These are phyloP conservation scores for Drosophila robusta DNA, from an alignment of 2,888 invertebrate species.

Conservation along the genomic window DNA sequence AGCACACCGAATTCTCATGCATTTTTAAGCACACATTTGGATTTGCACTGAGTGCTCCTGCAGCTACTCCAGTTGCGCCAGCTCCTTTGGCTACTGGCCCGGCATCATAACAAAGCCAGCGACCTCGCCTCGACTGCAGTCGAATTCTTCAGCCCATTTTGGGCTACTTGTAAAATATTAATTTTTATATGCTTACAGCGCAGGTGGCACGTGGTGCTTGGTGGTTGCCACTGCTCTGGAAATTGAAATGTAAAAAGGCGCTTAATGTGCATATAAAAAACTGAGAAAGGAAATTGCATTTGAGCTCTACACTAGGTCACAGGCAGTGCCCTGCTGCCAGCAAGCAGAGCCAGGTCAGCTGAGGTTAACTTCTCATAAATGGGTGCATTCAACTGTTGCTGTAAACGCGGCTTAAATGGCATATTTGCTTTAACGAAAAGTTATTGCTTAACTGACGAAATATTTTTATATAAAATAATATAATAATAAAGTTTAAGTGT, in stretches of 20 bases:
- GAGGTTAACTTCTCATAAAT: conserved; percentile 65
- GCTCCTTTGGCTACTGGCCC: conserved; percentile 15
- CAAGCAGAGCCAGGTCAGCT: conserved; percentile 41
- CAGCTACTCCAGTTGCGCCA: background rate
- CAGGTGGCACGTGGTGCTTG: conserved; percentile 43
- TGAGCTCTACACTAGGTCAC: conserved; percentile 65
- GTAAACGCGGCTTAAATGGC: conserved; percentile 11
- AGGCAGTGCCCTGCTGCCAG: conserved; percentile 13
- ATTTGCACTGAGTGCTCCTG: conserved; percentile 49
- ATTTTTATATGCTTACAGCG: conserved; percentile 70
- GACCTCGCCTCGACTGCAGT: conserved; percentile 23
- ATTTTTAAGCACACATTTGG: conserved; percentile 69
- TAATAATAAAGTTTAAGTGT: background rate
- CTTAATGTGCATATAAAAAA: conserved; percentile 78
- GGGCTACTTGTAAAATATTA: conserved; percentile 74
- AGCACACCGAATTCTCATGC: conserved; percentile 61
- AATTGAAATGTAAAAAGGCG: conserved; percentile 78
- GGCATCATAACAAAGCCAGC: conserved; percentile 43
- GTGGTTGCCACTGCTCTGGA: conserved; percentile 34
- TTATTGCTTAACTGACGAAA: background rate
- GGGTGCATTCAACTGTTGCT: conserved; percentile 70
- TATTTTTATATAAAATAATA: background rate
- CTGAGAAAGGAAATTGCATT: conserved; percentile 75
- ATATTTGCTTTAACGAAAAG: conserved; percentile 12
- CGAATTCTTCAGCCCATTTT: conserved; percentile 41